Evolutionary conservation across 2,113 vertebrate genomes (phyloP), one percentile per base, ranked within the genome.

Genomic region (Arvicanthis niloticus): DNA sequence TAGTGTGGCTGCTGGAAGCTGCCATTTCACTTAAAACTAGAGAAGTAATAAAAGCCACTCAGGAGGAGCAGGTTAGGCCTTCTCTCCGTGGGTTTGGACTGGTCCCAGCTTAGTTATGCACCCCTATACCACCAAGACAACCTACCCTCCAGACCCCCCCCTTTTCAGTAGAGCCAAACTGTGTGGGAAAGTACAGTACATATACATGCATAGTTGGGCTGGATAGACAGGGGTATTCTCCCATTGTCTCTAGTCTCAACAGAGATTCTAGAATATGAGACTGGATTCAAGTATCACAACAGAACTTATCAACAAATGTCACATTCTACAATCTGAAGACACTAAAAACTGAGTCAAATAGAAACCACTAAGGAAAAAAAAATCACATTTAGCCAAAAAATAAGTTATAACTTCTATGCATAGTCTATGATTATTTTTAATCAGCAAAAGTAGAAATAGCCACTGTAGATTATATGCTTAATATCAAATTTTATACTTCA

Each of bases 391-490:
- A 94, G 77, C 31, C 77, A 96, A 95, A 96, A 96, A 87, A 95
- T 96, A 87, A 97, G n/a, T 89, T 78, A 95, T 93, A 91, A 95
- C 5, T 91, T 95, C 88, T 68, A 96, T 94, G 76, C 40, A 97
- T 94, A 93, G 91, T 96, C 95, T 16, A 92, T 86, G 91, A 92
- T 62, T 96, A 96, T 96, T 96, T 75, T 97, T 37, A 78, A 96
- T 96, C 91, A 96, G 87, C 53, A 87, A 94, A 94, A 96, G 92
- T 91, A 91, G 96, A 97, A 97, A 97, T 42, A 97, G 75, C 48
- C 81, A 73, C 51, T 92, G 58, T 16, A 95, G 87, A 94, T 29
- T 92, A 96, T 88, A 88, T 96, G 91, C 60, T 96, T 96, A 95
- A 87, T 58, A 90, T 56, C 92, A 95, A 42, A 90, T 89, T 87